phyloP scores from a whole-genome alignment of 1,140 invertebrate genomes.

The Drosophila lacertosa region DNA sequence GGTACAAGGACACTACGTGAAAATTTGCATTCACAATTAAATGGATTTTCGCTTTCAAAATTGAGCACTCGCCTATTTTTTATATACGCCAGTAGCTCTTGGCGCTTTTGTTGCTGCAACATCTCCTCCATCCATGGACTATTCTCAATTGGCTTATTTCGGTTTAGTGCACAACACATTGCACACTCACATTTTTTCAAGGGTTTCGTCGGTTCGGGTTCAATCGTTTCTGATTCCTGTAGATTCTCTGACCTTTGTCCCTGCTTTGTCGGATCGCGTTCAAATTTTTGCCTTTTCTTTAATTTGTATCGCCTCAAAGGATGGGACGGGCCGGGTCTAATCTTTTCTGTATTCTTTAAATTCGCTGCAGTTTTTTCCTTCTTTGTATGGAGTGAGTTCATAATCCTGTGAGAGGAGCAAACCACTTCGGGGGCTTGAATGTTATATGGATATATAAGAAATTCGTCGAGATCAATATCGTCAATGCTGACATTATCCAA shows the following conservation, averaged over 20 bases:
- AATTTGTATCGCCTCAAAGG: not conserved
- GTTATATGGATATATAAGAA: slow-evolving; percentile 19
- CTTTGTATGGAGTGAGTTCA: no score
- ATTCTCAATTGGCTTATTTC: not conserved
- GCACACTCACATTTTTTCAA: slow-evolving; percentile 1
- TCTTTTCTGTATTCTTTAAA: no score
- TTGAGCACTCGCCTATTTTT: not conserved
- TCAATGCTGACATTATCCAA: slow-evolving; percentile 12
- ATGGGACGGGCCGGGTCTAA: no score
- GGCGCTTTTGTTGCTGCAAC: slow-evolving; percentile 36
- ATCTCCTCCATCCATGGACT: slow-evolving; percentile 43
- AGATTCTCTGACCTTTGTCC: not conserved
- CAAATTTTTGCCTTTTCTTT: not conserved
- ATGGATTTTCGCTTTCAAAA: not conserved
- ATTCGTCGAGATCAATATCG: slow-evolving; percentile 1
- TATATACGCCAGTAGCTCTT: slow-evolving; percentile 48
- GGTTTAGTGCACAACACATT: slow-evolving; percentile 30
- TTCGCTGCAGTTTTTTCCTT: no score
- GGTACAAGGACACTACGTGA: not conserved
- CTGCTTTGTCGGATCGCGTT: not conserved
- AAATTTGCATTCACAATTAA: not conserved
- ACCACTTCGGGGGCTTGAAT: no score
- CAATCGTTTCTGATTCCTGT: not conserved
- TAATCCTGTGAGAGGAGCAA: no score
- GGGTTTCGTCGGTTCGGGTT: not conserved